Conservation (phyloP, 2,797 vertebrate genomes). For the Paramormyrops hopkinsi region DNA sequence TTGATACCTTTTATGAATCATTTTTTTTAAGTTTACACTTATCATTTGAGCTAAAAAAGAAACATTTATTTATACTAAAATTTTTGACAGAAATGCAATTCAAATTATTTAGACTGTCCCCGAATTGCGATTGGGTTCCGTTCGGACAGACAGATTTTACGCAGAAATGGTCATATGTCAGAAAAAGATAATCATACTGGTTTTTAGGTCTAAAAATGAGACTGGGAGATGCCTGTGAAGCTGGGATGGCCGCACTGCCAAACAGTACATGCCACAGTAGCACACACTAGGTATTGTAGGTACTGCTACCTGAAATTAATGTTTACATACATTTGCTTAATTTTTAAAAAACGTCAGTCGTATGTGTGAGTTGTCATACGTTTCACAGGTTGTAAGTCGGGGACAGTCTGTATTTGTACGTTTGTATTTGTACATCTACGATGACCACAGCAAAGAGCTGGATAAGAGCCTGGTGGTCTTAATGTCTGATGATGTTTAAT, state of each 20-base stretch:
- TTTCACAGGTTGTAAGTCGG: background rate
- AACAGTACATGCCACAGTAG: background rate
- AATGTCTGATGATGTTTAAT: background rate
- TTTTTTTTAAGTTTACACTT: background rate
- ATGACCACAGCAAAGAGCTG: background rate
- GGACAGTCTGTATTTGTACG: background rate
- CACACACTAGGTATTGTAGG: background rate
- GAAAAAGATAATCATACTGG: background rate
- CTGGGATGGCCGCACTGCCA: background rate
- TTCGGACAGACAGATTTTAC: background rate
- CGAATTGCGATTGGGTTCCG: background rate
- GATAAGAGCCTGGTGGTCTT: background rate
- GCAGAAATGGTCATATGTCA: background rate
- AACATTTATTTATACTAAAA: background rate
- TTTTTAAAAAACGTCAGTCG: background rate
- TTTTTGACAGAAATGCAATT: background rate
- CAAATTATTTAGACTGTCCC: background rate
- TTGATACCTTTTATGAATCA: background rate
- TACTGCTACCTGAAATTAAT: background rate
- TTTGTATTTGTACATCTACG: no score
- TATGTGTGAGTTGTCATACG: background rate
- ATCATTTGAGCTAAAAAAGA: background rate
- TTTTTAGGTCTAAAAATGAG: background rate
- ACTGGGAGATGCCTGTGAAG: background rate
- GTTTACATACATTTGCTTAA: background rate